A percentile compares a stretch with the other conserved stretches of the same genome.
Evolutionary conservation across 2,888 invertebrate genomes (phyloP).

Genomic region (Ennomos fuscantarius): DNA sequence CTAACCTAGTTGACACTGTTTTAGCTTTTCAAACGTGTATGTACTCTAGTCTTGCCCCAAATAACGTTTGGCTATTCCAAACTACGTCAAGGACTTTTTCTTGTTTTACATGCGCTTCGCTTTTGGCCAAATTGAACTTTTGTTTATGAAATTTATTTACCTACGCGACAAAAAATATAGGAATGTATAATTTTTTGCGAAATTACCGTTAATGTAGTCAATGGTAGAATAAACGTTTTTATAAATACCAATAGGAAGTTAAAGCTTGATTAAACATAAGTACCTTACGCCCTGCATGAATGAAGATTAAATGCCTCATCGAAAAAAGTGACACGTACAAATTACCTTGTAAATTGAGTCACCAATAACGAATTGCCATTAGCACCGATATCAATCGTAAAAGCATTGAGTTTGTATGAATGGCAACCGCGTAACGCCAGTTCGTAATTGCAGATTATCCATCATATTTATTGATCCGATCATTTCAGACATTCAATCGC

Average conservation of each 20-base stretch:
- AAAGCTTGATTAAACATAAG: constrained; percentile 2
- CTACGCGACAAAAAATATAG: too few relatives aligned
- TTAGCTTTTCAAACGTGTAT: constrained; percentile 9
- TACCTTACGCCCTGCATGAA: constrained; percentile 3
- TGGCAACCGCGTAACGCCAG: constrained; percentile 27
- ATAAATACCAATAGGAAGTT: neutral
- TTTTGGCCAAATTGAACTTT: too few relatives aligned
- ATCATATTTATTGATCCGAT: constrained; percentile 54
- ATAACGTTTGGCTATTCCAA: neutral
- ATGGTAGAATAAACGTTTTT: too few relatives aligned
- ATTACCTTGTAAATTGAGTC: constrained; percentile 25
- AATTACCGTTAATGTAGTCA: too few relatives aligned
- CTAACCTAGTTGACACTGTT: constrained; percentile 33
- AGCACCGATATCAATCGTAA: constrained; percentile 32
- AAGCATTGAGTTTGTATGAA: constrained; percentile 32
- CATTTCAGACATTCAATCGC: constrained; percentile 51
- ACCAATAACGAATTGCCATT: constrained; percentile 29
- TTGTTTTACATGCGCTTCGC: too few relatives aligned
- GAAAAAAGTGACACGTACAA: constrained; percentile 27
- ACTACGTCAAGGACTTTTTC: neutral
- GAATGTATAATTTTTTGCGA: too few relatives aligned
- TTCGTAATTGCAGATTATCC: constrained; percentile 55
- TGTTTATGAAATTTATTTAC: too few relatives aligned
- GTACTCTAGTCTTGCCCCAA: neutral
- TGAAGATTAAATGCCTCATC: constrained; percentile 21